Percentiles rank a stretch among this genome's conserved stretches.
phyloP scores from a whole-genome alignment of 2,113 vertebrate species.

The Laticauda colubrina region DNA sequence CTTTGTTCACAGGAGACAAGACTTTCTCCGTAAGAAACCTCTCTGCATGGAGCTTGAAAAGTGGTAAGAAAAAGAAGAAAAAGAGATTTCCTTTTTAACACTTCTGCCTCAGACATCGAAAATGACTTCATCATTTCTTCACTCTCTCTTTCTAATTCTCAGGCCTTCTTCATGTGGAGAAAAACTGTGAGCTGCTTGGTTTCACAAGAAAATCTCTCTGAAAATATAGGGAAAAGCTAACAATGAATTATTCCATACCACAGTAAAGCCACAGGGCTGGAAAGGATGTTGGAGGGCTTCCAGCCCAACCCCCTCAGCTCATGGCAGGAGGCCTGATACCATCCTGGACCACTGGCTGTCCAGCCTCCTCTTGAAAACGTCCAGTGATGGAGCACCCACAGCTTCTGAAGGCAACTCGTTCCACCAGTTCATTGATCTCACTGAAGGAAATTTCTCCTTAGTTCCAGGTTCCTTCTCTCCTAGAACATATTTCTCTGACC shows the following conservation, averaged over 20 bases:
- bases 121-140: not conserved
- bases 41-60: not conserved
- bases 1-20: not conserved
- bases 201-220: not conserved
- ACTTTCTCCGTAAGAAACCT: not conserved
- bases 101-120: not conserved
- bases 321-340: not conserved
- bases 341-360: not conserved
- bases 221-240: not conserved
- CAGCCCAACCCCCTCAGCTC: not conserved
- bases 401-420: not conserved
- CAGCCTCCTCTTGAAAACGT: not conserved
- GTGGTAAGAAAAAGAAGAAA: not conserved
- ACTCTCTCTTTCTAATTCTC: not conserved
- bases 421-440: not conserved
- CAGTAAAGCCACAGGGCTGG: not conserved
- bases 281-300: not conserved
- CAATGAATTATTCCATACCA: not conserved
- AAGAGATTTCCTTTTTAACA: not conserved
- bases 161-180: not conserved
- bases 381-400: not conserved
- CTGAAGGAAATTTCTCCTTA: not conserved
- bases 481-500: not conserved
- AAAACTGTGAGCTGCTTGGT: not conserved
- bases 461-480: not conserved